Evolutionary conservation across 2,113 vertebrate genomes (phyloP), one percentile per base, ranked within the genome.

Genomic region (Pteronura brasiliensis): DNA sequence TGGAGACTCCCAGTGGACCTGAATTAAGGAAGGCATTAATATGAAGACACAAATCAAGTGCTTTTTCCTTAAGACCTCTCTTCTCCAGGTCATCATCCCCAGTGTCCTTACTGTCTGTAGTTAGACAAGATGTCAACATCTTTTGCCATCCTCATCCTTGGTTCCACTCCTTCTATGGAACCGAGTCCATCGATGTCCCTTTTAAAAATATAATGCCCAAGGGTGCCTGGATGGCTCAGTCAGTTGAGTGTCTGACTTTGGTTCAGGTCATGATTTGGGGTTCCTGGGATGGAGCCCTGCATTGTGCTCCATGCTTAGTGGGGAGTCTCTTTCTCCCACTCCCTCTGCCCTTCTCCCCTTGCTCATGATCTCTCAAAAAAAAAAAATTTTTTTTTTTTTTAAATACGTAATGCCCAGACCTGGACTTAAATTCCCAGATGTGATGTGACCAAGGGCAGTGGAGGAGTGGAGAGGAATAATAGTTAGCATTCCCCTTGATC

Each of bases 401-500:
- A 77, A 94, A 18, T 69, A 10, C 39, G 63, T 72, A 91, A 55
- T 49, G 21, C 36, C 47, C 71, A 67, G 25, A 96, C 47, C 10
- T 47, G 18, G 29, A 77, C n/a, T 63, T 81, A 93, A 79, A 74
- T 88, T 44, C 34, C 59, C 90, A 88, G 39, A 74, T 71, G 25
- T 91, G 57, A 69, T 84, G 82, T 93, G 52, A 76, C 72, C 23
- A 76, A 76, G 39, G 72, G 72, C 6, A 2, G 7, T 21, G 18
- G 39, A 8, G 15, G 36, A 18, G 39, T 65, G 20, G 42, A 21
- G 11, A 18, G 74, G 79, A 34, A n/a, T 13, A 39, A 3, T 63
- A 90, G 71, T 36, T 90, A 71, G 5, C 20, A 20, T 88, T 44
- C 59, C n/a, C 52, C 57, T 97, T 96, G 61, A 92, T 95, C 79